A percentile compares a stretch with the other conserved stretches of the same genome.
Conservation (phyloP, 2,113 vertebrate species). For the Haemorhous mexicanus region DNA sequence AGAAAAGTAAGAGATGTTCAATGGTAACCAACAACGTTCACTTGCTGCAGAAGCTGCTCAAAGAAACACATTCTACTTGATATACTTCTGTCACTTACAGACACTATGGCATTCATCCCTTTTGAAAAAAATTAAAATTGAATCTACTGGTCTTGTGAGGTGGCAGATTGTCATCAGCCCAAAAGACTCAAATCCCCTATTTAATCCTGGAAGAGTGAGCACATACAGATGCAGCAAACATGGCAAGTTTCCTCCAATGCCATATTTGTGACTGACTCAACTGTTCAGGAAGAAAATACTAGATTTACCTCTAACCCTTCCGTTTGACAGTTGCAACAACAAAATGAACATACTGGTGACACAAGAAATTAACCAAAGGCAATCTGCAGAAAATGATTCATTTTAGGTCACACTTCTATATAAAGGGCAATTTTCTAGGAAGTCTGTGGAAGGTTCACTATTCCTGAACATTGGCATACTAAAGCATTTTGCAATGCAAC, state of each 20-base stretch:
- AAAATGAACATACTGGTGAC: neutral
- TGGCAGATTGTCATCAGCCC: neutral
- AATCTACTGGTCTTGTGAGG: neutral
- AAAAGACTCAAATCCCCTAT: neutral
- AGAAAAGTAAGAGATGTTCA: neutral
- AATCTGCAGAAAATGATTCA: neutral
- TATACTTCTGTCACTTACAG: neutral
- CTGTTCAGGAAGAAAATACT: neutral
- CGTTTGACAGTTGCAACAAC: neutral
- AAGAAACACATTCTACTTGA: neutral
- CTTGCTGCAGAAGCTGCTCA: neutral
- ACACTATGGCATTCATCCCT: neutral
- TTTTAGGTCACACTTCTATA: neutral
- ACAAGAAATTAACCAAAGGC: neutral
- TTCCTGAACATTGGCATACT: neutral
- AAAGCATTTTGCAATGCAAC: neutral
- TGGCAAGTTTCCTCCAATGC: neutral
- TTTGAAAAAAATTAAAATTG: neutral
- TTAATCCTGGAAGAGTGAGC: neutral
- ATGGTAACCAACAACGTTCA: neutral
- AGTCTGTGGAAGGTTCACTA: neutral
- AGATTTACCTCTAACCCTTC: neutral
- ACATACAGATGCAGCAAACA: neutral
- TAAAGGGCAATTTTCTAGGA: neutral
- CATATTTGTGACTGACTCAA: neutral